Conservation (phyloP, 2,113 vertebrate species). For the Suricata suricatta region DNA sequence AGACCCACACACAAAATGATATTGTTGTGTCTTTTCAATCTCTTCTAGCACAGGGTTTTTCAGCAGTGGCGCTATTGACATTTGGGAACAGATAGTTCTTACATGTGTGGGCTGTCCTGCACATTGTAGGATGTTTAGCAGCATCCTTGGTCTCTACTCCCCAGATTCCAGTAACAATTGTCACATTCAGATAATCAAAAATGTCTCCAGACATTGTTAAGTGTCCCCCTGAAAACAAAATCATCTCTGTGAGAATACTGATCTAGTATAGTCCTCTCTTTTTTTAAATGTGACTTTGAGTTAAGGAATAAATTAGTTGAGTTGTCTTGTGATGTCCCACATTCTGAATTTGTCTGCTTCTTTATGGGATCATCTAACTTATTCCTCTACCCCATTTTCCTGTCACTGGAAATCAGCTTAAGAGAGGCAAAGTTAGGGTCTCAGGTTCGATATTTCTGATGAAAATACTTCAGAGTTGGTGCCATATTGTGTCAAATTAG, state of each 20-base stretch:
- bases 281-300: neutral
- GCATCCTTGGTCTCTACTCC: neutral
- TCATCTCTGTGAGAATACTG: neutral
- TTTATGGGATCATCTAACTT: neutral
- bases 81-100: neutral
- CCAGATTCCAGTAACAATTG: neutral
- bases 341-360: neutral
- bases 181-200: neutral
- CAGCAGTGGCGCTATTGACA: neutral
- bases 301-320: neutral
- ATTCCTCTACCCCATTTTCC: neutral
- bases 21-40: neutral
- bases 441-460: neutral
- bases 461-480: neutral
- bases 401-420: neutral
- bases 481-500: neutral
- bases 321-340: neutral
- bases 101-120: neutral
- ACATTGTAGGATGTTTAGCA: neutral
- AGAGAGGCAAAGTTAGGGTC: neutral
- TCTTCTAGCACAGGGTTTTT: neutral
- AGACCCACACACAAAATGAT: neutral
- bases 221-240: neutral
- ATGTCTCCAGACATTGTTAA: neutral
- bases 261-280: neutral